phyloP scores from a whole-genome alignment of 2,888 invertebrate genomes.

The Drosophila mimica region DNA sequence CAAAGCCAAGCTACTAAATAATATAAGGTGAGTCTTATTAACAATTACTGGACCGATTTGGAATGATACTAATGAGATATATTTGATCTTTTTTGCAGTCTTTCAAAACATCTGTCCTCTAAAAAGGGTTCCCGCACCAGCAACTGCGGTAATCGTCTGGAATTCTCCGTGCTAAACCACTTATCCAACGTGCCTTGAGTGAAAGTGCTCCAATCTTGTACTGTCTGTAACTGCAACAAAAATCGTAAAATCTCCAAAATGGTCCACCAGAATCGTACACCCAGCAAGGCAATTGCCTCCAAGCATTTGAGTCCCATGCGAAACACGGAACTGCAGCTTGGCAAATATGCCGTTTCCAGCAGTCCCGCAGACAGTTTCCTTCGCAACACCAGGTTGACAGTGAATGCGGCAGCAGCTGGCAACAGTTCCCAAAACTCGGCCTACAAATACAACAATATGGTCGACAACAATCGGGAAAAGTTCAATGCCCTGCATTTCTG shows the following conservation, averaged over 20 bases:
- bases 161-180: slow-evolving; percentile 93
- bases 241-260: slow-evolving; percentile 62
- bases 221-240: slow-evolving; percentile 33
- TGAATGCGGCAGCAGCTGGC: slow-evolving; percentile 4
- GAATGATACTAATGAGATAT: not conserved
- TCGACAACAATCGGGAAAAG: slow-evolving; percentile 81
- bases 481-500: slow-evolving; percentile 84
- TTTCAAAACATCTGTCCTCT: slow-evolving; percentile 92
- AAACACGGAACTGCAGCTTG: slow-evolving; percentile 43
- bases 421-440: slow-evolving; percentile 31
- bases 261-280: slow-evolving; percentile 81
- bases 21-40: slow-evolving; percentile 80
- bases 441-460: slow-evolving; percentile 82
- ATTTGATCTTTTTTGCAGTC: slow-evolving; percentile 86
- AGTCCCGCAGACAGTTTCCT: slow-evolving; percentile 71
- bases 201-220: not conserved
- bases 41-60: not conserved
- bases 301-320: slow-evolving; percentile 81
- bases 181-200: slow-evolving; percentile 94
- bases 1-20: slow-evolving; percentile 83
- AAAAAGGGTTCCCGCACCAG: slow-evolving; percentile 94
- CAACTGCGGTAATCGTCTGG: slow-evolving; percentile 93
- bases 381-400: slow-evolving; percentile 47
- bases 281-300: slow-evolving; percentile 74
- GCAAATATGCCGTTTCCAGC: slow-evolving; percentile 64